A percentile compares a stretch with the other conserved stretches of the same genome.
phyloP scores from a whole-genome alignment of 64 coral and sea anemone genomes.

The Montipora efflorescens region DNA sequence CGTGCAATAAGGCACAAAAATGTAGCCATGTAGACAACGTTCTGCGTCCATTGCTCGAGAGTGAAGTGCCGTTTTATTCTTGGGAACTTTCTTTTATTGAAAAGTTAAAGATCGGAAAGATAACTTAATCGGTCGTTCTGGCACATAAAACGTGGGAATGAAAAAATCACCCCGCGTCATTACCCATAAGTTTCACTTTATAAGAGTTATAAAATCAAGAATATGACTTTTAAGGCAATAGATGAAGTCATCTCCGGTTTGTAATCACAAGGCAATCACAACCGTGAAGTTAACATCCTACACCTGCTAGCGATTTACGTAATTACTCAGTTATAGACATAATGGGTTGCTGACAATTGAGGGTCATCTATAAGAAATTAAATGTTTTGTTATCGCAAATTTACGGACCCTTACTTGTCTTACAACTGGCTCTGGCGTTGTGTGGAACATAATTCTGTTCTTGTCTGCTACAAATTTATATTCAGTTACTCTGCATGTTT shows the following conservation, averaged over 20 bases:
- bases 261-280: not conserved
- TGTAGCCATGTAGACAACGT: slow-evolving; percentile 6
- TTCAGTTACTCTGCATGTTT: not conserved
- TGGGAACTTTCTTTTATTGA: not conserved
- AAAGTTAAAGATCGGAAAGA: slow-evolving; percentile 10
- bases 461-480: not conserved
- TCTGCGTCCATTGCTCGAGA: not conserved
- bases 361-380: not conserved
- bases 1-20: slow-evolving; percentile 11
- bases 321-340: not conserved
- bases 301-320: not conserved
- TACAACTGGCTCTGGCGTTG: not conserved
- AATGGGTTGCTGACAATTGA: not conserved
- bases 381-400: not conserved
- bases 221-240: not conserved
- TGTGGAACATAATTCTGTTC: not conserved
- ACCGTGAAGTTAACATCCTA: not conserved
- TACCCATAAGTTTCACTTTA: not conserved
- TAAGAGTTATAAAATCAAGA: not conserved
- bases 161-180: not conserved
- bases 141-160: not conserved
- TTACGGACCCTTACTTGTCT: not conserved
- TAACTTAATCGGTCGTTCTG: slow-evolving; percentile 9
- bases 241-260: slow-evolving; percentile 5
- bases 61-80: too few species aligned